phyloP scores from a whole-genome alignment of 2,888 invertebrate genomes.

The Disparrhopalites patrizii region DNA sequence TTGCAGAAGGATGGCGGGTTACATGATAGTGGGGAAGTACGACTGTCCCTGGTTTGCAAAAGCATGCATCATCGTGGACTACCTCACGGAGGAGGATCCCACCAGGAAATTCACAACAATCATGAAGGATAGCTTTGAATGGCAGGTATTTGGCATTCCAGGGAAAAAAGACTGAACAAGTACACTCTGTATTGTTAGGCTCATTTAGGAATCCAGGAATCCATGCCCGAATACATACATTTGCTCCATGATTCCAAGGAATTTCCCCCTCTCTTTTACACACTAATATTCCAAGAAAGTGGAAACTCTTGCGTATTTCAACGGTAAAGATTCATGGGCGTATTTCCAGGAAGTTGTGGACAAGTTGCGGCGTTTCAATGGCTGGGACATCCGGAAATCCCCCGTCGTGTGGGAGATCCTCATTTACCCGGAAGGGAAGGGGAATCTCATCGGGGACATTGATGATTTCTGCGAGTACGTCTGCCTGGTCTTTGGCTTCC shows the following conservation, averaged over 20 bases:
- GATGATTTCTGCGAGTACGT: constrained; percentile 47
- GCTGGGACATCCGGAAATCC: constrained; percentile 40
- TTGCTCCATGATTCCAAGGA: too few species aligned
- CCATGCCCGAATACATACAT: neutral
- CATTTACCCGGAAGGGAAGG: constrained; percentile 38
- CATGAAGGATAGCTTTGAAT: constrained; percentile 25
- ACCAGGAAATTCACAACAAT: constrained; percentile 35
- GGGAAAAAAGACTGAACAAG: too few species aligned
- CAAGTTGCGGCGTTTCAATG: constrained; percentile 35
- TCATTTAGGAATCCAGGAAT: too few species aligned
- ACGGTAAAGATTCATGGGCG: neutral
- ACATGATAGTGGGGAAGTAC: constrained; percentile 38
- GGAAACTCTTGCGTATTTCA: neutral
- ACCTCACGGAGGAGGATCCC: constrained; percentile 42
- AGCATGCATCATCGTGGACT: constrained; percentile 43
- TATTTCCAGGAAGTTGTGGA: constrained; percentile 33
- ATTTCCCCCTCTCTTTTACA: too few species aligned
- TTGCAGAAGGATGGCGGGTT: constrained; percentile 40
- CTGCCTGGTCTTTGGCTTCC: constrained; percentile 37
- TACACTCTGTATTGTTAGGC: too few species aligned
- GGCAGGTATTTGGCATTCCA: constrained; percentile 22
- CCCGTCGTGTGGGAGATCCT: constrained; percentile 45
- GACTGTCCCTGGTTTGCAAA: constrained; percentile 46
- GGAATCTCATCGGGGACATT: constrained; percentile 42
- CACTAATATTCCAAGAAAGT: neutral